A percentile compares a stretch with the other conserved stretches of the same genome.
Conservation (phyloP, 2,797 vertebrate species). For the Oreochromis mossambicus region DNA sequence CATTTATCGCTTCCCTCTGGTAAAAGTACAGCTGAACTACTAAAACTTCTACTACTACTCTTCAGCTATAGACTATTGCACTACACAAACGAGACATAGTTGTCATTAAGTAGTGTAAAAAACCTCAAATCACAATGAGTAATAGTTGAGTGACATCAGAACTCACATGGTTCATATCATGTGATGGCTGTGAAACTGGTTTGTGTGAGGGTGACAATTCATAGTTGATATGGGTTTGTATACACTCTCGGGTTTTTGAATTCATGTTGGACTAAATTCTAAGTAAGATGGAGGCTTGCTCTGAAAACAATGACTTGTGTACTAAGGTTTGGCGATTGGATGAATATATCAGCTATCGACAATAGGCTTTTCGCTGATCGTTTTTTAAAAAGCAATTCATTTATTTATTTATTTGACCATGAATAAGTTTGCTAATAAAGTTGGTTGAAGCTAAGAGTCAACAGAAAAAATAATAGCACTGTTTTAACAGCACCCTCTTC, state of each 20-base stretch:
- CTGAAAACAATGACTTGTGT: not conserved
- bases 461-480: not conserved
- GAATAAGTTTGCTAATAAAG: not conserved
- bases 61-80: not conserved
- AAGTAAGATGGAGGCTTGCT: not conserved
- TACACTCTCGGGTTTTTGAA: not conserved
- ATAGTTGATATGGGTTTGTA: not conserved
- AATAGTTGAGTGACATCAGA: not conserved
- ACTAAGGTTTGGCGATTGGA: not conserved
- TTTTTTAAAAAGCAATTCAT: not conserved
- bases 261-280: not conserved
- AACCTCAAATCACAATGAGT: not conserved
- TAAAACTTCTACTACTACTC: not conserved
- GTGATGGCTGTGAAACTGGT: not conserved
- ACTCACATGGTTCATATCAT: not conserved
- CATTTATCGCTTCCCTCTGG: not conserved
- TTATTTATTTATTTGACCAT: not conserved
- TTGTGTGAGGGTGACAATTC: not conserved
- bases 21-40: not conserved
- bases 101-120: not conserved
- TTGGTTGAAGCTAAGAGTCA: not conserved
- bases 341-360: not conserved
- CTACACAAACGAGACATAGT: not conserved
- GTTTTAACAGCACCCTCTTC: not conserved
- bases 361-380: not conserved